Evolutionary conservation across 2,797 vertebrate species (phyloP).

Genomic region (Coendou prehensilis): DNA sequence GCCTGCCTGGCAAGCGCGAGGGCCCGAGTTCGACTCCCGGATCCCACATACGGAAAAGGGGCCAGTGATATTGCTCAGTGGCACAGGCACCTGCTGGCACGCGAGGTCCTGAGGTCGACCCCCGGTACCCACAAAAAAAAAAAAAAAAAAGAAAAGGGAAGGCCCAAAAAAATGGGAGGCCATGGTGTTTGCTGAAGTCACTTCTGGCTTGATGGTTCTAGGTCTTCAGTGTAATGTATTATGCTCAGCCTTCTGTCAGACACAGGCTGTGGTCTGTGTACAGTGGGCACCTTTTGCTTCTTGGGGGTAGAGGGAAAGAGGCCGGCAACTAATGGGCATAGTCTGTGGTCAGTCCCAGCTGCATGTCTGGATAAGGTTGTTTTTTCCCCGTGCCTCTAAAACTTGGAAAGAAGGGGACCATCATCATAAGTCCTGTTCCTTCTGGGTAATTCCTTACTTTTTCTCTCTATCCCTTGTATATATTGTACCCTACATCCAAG

Average conservation of each 20-base stretch:
- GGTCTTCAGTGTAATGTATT: constrained; percentile 1
- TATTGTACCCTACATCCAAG: neutral
- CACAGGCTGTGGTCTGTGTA: neutral
- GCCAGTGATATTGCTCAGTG: too few relatives aligned
- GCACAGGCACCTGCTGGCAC: too few relatives aligned
- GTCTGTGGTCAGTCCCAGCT: neutral
- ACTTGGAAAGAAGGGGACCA: constrained; percentile 35
- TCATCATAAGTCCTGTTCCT: constrained; percentile 59
- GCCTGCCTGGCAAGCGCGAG: too few relatives aligned
- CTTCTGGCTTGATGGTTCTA: constrained; percentile 7
- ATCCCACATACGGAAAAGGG: too few relatives aligned
- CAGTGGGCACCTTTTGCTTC: neutral
- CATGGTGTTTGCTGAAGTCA: constrained; percentile 59
- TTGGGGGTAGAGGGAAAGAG: neutral
- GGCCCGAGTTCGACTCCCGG: too few relatives aligned
- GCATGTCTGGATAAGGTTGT: constrained; percentile 14
- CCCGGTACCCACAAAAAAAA: too few relatives aligned
- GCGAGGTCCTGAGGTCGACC: too few relatives aligned
- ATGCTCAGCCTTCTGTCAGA: constrained; percentile 4
- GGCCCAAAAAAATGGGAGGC: constrained; percentile 8
- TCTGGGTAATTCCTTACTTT: constrained; percentile 69
- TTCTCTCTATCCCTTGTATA: constrained; percentile 16
- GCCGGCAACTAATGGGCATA: neutral
- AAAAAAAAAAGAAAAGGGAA: too few relatives aligned
- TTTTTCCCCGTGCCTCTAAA: constrained; percentile 29